Evolutionary conservation across 2,797 vertebrate species (phyloP).

Genomic region (Pachyuromys duprasi): DNA sequence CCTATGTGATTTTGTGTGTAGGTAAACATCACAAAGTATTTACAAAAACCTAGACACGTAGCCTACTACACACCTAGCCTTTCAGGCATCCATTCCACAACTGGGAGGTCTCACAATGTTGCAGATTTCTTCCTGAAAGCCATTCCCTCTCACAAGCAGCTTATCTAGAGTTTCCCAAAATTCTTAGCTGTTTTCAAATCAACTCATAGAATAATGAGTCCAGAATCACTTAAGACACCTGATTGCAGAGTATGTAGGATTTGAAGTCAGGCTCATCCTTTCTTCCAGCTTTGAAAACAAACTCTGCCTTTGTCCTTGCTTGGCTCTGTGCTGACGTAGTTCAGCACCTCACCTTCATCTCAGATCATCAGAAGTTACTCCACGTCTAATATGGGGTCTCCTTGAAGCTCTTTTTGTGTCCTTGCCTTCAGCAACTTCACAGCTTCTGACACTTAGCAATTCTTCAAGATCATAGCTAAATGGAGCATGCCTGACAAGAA

Average conservation of each 20-base stretch:
- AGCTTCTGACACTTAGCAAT: background rate
- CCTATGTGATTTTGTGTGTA: background rate
- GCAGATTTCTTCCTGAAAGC: background rate
- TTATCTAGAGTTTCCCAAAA: background rate
- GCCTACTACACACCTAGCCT: background rate
- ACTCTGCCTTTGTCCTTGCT: background rate
- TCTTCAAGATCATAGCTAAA: background rate
- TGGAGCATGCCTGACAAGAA: background rate
- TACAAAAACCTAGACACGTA: background rate
- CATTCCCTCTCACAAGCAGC: background rate
- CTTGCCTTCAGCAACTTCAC: background rate
- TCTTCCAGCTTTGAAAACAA: background rate
- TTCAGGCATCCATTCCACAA: background rate
- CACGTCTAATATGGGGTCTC: too few relatives aligned
- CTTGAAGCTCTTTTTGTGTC: background rate
- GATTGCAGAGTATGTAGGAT: background rate
- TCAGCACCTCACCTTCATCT: background rate
- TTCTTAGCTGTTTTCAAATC: background rate
- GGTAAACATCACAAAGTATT: background rate
- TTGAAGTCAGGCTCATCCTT: background rate
- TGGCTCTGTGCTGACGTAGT: background rate
- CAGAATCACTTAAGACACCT: background rate
- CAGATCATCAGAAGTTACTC: background rate
- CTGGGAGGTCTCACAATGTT: background rate
- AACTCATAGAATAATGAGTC: background rate